Conservation (phyloP, 1,140 invertebrate species). For the Pseudoatta argentina region DNA sequence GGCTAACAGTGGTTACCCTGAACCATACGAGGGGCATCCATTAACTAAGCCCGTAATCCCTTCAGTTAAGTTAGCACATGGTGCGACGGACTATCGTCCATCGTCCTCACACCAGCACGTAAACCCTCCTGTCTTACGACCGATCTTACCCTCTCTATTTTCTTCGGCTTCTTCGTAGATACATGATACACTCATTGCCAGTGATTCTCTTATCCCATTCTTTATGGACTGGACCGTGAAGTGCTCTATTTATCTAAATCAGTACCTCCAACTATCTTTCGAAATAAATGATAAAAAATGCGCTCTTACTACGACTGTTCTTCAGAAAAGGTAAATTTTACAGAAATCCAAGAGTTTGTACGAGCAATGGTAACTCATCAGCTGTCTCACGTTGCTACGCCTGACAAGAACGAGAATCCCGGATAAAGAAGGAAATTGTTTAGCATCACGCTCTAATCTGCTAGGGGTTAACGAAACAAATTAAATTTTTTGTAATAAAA, state of each 20-base stretch:
- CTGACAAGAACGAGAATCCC: conserved; percentile 12
- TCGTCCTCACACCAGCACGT: conserved; percentile 73
- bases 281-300: conserved; percentile 58
- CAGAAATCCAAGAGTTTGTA: conserved; percentile 23
- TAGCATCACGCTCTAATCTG: background rate
- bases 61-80: conserved; percentile 85
- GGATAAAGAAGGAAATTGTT: conserved; percentile 27
- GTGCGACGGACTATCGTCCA: conserved; percentile 78
- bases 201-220: conserved; percentile 8
- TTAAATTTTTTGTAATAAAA: background rate
- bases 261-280: conserved; percentile 6
- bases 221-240: conserved; percentile 13
- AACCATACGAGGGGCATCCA: conserved; percentile 80
- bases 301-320: background rate
- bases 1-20: conserved; percentile 72
- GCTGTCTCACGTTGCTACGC: background rate
- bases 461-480: background rate
- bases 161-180: conserved; percentile 31
- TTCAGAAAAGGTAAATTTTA: conserved; percentile 30
- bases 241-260: conserved; percentile 50
- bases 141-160: conserved; percentile 41
- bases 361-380: conserved; percentile 10
- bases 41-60: conserved; percentile 85
- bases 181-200: conserved; percentile 26
- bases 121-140: conserved; percentile 38